Evolutionary conservation across 2,888 invertebrate genomes (phyloP), one percentile per base, ranked within the genome.

Genomic region (Caenorhabditis sp.): DNA sequence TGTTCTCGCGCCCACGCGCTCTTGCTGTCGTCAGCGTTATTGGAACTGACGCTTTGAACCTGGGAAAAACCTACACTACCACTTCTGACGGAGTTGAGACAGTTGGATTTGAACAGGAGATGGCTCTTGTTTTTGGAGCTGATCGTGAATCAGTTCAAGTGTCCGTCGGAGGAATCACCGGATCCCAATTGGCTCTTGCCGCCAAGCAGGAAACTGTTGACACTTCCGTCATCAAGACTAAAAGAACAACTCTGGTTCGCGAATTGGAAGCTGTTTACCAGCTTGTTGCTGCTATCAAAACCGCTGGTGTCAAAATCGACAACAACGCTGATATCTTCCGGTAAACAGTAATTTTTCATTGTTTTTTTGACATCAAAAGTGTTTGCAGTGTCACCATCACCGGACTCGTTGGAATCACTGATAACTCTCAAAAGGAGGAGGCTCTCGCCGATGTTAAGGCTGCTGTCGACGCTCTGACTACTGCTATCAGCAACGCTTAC

Each of bases 1-100:
- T 86, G 40, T 86, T 86, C 82, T 64, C 80, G 0, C 82, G 84
- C 11, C 84, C 86, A 40, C 76, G 82, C 18, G 86, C 86, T 40
- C 69, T 86, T 13, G 82, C 86, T 11, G 65, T 83, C 20, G 60
- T 86, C 51, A 72, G 51, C 37, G 78, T 86, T 11, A 50, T 67
- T 18, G 86, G 84, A 53, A 28, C 76, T 18, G 82, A 84, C 26
- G 47, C 58, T 2, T 65, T 84, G 51, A 58, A 67, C 24, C 60
- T 70, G 40, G 81, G 76, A 74, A 51, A 81, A 15, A 70, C 47
- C 47, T 84, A 82, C 58, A 24, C 68, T 0, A 67, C 83, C 22
- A 64, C 72, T 2, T 53, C 70, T 55, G 71, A 81, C 51, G 82
- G 82, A 40, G 47, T 81, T 37, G 76, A 82, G 22, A 69, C 47